Evolutionary conservation across 2,113 vertebrate genomes (phyloP).

Genomic region (Cairina moschata): DNA sequence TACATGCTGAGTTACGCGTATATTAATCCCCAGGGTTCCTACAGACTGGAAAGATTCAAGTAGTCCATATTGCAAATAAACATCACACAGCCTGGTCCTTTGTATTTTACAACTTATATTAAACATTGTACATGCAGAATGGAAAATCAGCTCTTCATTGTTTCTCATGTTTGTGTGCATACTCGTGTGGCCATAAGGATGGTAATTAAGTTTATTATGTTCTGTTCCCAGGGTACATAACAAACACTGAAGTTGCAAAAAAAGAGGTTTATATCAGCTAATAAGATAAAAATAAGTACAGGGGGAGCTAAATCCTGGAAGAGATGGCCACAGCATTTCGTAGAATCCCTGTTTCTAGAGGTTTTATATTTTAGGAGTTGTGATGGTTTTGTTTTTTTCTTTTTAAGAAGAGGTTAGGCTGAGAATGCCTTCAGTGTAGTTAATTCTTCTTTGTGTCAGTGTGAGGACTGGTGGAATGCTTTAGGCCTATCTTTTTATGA

Average conservation of each 20-base stretch:
- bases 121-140: background rate
- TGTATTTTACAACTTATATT: accelerated
- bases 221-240: background rate
- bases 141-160: background rate
- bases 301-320: background rate
- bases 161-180: background rate
- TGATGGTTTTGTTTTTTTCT: background rate
- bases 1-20: accelerated
- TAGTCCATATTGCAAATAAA: background rate
- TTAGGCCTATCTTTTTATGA: background rate
- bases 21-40: background rate
- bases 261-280: background rate
- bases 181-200: background rate
- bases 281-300: background rate
- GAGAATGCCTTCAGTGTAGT: background rate
- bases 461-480: background rate
- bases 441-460: background rate
- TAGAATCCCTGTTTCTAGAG: background rate
- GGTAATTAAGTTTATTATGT: background rate
- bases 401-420: background rate
- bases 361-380: background rate
- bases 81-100: background rate
- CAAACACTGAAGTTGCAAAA: background rate
- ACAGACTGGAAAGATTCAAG: background rate
- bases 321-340: accelerated